These are phyloP conservation scores for Callinectes sapidus DNA, from an alignment of 2,888 invertebrate species.

Conservation along the genomic window DNA sequence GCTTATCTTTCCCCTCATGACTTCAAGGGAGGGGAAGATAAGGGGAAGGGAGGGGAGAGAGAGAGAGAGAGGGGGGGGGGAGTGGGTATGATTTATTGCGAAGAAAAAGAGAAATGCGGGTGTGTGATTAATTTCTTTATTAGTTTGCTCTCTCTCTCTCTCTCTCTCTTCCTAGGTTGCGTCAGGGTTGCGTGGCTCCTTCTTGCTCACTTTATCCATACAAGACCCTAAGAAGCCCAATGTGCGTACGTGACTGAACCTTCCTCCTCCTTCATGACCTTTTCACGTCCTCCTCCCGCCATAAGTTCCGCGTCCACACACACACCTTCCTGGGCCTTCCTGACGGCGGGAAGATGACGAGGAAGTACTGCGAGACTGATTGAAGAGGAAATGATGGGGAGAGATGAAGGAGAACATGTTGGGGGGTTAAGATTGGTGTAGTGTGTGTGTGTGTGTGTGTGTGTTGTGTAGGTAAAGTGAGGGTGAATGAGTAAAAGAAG, in stretches of 20 bases:
- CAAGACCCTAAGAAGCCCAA: neutral
- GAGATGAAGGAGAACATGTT: too few species aligned
- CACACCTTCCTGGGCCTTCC: neutral
- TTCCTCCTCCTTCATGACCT: neutral
- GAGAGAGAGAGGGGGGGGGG: too few species aligned
- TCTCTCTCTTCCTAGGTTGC: constrained; percentile 21
- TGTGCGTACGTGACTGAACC: neutral
- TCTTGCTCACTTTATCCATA: neutral
- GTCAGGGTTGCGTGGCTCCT: neutral
- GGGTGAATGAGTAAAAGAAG: too few species aligned
- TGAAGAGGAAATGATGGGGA: too few species aligned
- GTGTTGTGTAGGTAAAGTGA: too few species aligned
- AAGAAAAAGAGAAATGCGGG: too few species aligned
- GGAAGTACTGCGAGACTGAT: neutral
- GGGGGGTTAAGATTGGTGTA: too few species aligned
- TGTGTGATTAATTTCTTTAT: too few species aligned
- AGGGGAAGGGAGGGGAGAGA: neutral
- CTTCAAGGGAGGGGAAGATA: neutral
- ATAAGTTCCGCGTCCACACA: neutral
- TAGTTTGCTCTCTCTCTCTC: constrained; percentile 42
- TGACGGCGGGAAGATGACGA: neutral
- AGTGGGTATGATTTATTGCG: too few species aligned
- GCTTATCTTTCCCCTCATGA: neutral
- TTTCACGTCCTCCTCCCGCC: neutral
- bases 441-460: too few species aligned